A percentile compares a stretch with the other conserved stretches of the same genome.
Conservation (phyloP, 2,888 invertebrate species). For the Athalia circularis region DNA sequence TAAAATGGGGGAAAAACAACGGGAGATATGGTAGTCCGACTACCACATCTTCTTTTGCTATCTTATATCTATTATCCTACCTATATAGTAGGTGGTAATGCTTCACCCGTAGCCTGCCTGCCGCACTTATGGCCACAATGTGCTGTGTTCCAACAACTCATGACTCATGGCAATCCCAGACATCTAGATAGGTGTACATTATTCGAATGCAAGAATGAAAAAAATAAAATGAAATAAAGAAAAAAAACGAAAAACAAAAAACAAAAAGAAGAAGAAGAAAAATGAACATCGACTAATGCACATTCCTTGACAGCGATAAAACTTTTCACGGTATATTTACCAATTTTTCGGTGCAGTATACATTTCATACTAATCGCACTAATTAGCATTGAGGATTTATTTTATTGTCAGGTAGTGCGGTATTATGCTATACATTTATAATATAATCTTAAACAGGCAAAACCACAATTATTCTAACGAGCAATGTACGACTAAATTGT, state of each 20-base stretch:
- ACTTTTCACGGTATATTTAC: background rate
- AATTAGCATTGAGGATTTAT: constrained; percentile 15
- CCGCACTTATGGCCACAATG: background rate
- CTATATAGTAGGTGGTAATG: too few relatives aligned
- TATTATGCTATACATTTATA: too few relatives aligned
- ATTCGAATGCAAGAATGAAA: constrained; percentile 24
- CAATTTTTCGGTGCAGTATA: constrained; percentile 9
- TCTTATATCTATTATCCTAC: too few relatives aligned
- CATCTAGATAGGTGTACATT: constrained; percentile 17
- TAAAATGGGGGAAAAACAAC: too few relatives aligned
- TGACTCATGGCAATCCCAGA: constrained; percentile 34
- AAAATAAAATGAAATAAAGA: background rate
- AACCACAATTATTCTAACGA: too few relatives aligned
- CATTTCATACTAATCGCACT: constrained; percentile 4
- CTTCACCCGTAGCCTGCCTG: background rate
- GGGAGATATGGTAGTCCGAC: too few relatives aligned
- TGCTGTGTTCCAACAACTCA: constrained; percentile 9
- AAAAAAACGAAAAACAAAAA: too few relatives aligned
- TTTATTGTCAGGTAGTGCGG: background rate
- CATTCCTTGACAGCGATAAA: constrained; percentile 13
- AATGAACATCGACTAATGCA: background rate
- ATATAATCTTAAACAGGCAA: too few relatives aligned
- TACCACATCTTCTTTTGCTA: too few relatives aligned
- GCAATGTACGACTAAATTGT: too few relatives aligned
- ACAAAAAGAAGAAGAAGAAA: too few relatives aligned